phyloP scores from a whole-genome alignment of 2,888 invertebrate species.

The Drosophila pullipes region DNA sequence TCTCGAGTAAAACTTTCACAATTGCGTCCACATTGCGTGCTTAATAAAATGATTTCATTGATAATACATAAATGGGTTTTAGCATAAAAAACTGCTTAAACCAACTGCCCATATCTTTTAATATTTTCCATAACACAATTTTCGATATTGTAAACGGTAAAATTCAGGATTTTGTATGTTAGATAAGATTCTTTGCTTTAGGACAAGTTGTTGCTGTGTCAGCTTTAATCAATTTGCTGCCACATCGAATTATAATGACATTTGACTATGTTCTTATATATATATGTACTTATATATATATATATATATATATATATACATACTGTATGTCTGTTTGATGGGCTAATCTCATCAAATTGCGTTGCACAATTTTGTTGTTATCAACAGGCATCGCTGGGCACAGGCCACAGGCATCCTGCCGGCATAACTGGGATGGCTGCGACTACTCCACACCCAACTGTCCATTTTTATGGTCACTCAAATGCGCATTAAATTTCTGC shows the following conservation, averaged over 20 bases:
- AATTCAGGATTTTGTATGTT: background rate
- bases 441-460: slow-evolving; percentile 28
- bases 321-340: slow-evolving; percentile 6
- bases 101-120: background rate
- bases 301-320: background rate
- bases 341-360: slow-evolving; percentile 72
- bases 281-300: too few relatives aligned
- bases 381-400: slow-evolving; percentile 58
- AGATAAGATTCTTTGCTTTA: slow-evolving; percentile 32
- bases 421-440: slow-evolving; percentile 23
- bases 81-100: background rate
- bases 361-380: slow-evolving; percentile 70
- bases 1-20: background rate
- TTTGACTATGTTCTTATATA: slow-evolving; percentile 28
- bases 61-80: background rate
- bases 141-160: background rate
- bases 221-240: slow-evolving; percentile 57
- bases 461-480: slow-evolving; percentile 75
- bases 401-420: slow-evolving; percentile 43
- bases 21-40: background rate
- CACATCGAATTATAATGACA: slow-evolving; percentile 66
- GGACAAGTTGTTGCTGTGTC: slow-evolving; percentile 17
- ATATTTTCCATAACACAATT: background rate
- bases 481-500: slow-evolving; percentile 69
- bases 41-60: background rate